These are phyloP conservation scores for Drosophila watanabei DNA, from an alignment of 1,140 invertebrate genomes.

Conservation along the genomic window DNA sequence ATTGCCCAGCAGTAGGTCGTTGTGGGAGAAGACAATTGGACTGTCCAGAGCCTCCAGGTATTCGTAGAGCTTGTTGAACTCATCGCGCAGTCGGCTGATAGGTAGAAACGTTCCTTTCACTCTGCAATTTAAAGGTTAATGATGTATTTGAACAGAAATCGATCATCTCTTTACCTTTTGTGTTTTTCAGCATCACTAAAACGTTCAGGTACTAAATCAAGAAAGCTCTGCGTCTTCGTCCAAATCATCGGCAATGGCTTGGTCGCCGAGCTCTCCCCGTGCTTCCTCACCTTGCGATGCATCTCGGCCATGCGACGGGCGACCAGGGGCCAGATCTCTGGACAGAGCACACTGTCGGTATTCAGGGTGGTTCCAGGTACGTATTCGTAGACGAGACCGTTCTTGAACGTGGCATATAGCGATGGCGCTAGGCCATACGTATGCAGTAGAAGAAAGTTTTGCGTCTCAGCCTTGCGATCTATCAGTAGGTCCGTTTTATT, in stretches of 20 bases:
- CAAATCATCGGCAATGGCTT: conserved; percentile 89
- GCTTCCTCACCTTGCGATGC: conserved; percentile 88
- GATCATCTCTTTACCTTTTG: conserved; percentile 87
- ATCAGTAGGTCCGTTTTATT: conserved; percentile 97
- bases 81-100: conserved; percentile 89
- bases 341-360: conserved; percentile 89
- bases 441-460: conserved; percentile 90
- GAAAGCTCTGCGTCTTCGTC: conserved; percentile 91
- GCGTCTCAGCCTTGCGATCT: conserved; percentile 93
- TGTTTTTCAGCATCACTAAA: conserved; percentile 89
- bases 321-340: conserved; percentile 91
- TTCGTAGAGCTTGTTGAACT: conserved; percentile 90
- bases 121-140: conserved; percentile 85
- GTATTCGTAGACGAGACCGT: conserved; percentile 97
- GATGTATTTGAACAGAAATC: not conserved
- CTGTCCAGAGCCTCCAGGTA: conserved; percentile 89
- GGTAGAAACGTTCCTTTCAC: conserved; percentile 90
- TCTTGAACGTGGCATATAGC: conserved; percentile 96
- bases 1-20: conserved; percentile 98
- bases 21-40: conserved; percentile 98
- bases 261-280: conserved; percentile 7
- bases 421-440: conserved; percentile 92
- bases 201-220: conserved; percentile 89
- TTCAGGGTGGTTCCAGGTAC: conserved; percentile 93
- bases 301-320: conserved; percentile 93